phyloP scores from a whole-genome alignment of 2,888 invertebrate species.

The Macaria liturata region DNA sequence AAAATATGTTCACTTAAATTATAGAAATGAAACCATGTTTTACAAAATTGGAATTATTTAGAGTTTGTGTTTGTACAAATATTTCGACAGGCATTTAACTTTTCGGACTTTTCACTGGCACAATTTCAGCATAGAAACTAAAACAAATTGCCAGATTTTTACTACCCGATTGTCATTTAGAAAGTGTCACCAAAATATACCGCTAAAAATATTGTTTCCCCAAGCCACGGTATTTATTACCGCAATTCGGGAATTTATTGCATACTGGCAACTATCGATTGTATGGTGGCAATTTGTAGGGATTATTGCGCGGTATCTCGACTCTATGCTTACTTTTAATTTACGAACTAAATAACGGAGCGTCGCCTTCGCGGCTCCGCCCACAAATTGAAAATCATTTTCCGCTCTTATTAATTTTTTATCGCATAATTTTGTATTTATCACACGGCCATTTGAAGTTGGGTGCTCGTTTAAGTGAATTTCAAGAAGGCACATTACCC shows the following conservation, averaged over 20 bases:
- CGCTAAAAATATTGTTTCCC: slow-evolving; percentile 22
- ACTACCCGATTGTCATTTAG: slow-evolving; percentile 16
- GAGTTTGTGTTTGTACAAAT: too few relatives aligned
- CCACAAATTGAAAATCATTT: not conserved
- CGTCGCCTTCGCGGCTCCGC: slow-evolving; percentile 41
- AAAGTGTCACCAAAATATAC: slow-evolving; percentile 21
- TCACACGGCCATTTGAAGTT: too few relatives aligned
- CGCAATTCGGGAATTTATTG: slow-evolving; percentile 28
- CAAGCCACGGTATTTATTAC: slow-evolving; percentile 21
- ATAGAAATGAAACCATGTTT: too few relatives aligned
- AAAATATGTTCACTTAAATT: too few relatives aligned
- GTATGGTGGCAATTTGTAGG: slow-evolving; percentile 48
- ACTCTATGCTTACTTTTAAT: slow-evolving; percentile 67
- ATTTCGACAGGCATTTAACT: too few relatives aligned
- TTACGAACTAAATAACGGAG: slow-evolving; percentile 46
- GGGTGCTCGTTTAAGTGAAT: too few relatives aligned
- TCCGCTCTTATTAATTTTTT: too few relatives aligned
- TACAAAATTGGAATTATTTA: too few relatives aligned
- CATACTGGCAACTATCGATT: slow-evolving; percentile 47
- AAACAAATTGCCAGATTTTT: slow-evolving; percentile 7
- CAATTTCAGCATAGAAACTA: not conserved
- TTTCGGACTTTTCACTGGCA: too few relatives aligned
- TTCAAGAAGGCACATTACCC: too few relatives aligned
- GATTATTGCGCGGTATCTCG: slow-evolving; percentile 39
- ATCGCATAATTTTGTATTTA: too few relatives aligned